phyloP scores from a whole-genome alignment of 2,888 invertebrate species.

The Trypoxylon attenuatum region DNA sequence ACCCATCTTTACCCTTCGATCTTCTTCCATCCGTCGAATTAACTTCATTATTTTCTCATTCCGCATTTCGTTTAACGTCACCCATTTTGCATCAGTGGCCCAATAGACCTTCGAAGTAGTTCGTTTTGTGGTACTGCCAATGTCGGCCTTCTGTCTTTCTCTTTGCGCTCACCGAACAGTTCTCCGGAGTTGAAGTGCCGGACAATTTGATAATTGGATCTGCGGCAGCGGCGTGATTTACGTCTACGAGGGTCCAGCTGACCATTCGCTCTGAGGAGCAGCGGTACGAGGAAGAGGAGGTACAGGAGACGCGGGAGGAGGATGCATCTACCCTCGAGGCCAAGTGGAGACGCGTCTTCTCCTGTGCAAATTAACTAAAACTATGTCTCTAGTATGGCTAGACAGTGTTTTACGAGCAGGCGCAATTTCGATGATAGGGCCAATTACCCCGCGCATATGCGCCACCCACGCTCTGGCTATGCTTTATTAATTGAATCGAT shows the following conservation, averaged over 20 bases:
- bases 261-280: slow-evolving; percentile 50
- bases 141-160: slow-evolving; percentile 22
- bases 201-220: slow-evolving; percentile 73
- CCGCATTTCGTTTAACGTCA: slow-evolving; percentile 4
- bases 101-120: not conserved
- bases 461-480: not conserved
- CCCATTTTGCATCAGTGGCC: not conserved
- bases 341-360: slow-evolving; percentile 43
- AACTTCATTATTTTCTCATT: not conserved
- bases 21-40: not conserved
- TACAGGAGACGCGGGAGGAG: slow-evolving; percentile 22
- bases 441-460: slow-evolving; percentile 19
- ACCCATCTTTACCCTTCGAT: not conserved
- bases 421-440: slow-evolving; percentile 38
- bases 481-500: not conserved
- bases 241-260: slow-evolving; percentile 64
- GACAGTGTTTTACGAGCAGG: slow-evolving; percentile 60
- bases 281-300: too few relatives aligned
- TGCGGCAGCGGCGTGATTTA: slow-evolving; percentile 69
- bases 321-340: slow-evolving; percentile 42
- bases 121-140: slow-evolving; percentile 6
- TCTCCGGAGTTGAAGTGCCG: slow-evolving; percentile 57
- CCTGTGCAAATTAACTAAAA: slow-evolving; percentile 61
- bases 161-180: slow-evolving; percentile 29
- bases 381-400: slow-evolving; percentile 48